Percentiles rank a stretch among this genome's conserved stretches.
Conservation (phyloP, 1,140 invertebrate genomes). For the Hylaeus anthracinus region DNA sequence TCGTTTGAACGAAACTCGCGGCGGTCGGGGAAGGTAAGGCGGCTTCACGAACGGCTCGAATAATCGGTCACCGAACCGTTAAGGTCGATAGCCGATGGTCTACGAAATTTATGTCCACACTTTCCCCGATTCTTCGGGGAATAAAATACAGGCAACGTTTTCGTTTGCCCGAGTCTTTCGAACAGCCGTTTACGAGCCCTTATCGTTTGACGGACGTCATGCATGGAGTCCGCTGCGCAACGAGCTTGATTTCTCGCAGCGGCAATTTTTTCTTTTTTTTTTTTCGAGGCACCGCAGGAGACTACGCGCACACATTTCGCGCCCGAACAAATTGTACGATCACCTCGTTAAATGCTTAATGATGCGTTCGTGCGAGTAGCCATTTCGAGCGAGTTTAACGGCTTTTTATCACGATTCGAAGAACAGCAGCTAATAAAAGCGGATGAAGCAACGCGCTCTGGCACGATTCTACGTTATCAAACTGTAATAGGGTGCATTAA, state of each 20-base stretch:
- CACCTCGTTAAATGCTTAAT: too few species aligned
- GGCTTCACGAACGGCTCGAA: slow-evolving; percentile 35
- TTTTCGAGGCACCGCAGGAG: too few species aligned
- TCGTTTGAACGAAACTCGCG: slow-evolving; percentile 53
- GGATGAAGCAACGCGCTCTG: too few species aligned
- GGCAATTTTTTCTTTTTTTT: neutral
- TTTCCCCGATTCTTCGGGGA: neutral
- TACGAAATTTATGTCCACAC: slow-evolving; percentile 21
- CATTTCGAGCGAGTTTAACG: too few species aligned
- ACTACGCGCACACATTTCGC: too few species aligned
- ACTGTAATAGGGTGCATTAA: too few species aligned
- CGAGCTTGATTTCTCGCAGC: neutral
- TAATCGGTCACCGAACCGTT: slow-evolving; percentile 59
- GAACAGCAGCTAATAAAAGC: too few species aligned
- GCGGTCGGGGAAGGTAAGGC: slow-evolving; percentile 33
- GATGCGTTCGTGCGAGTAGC: too few species aligned
- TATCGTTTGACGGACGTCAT: neutral
- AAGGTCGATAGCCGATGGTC: slow-evolving; percentile 48
- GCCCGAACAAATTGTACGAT: too few species aligned
- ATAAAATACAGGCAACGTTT: neutral
- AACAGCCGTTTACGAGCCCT: neutral
- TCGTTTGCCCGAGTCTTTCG: neutral
- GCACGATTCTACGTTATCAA: too few species aligned
- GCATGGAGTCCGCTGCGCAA: neutral
- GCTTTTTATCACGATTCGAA: too few species aligned